Base-by-base conservation (phyloP, 2,797 vertebrate genomes). In the Spinibarbus caldwelli region DNA sequence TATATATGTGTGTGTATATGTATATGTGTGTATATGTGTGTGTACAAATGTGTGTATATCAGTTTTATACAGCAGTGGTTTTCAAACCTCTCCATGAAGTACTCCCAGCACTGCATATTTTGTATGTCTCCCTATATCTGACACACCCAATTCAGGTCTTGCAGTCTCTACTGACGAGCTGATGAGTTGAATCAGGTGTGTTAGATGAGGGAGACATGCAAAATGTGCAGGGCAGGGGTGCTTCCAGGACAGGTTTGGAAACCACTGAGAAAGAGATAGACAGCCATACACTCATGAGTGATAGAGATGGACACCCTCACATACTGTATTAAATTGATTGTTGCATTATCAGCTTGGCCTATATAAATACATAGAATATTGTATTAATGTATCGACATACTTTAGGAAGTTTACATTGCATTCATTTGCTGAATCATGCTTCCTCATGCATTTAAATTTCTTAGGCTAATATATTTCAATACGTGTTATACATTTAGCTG, bases 11-110 rank as follows among this genome's bases (percentile, higher is more conserved):
- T 52, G 21, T 78, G 77, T 76, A 11, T 70, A 75, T 81, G 71
- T 86, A 67, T 90, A 81, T 91, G 82, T 70, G 78, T 67, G 84
- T 83, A n/a, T 54, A 86, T 71, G 82, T 76, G 83, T 54, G 14
- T 87, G 90, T 90, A 90, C 89, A 90, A 88, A 89, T 87, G 6
- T 66, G 6, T 66, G 10, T 15, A 19, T 11, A 64, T 64, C 5
- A 14, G 3, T 70, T 2, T 38, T 41, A n/a, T 38, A 12, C 12
- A n/a, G 4, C 41, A 41, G 41, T 41, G 41, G 41, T 43, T 43
- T 43, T 43, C 41, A 43, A 43, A 43, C 41, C 41, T 43, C 41
- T 43, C 10, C 41, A 11, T 43, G 41, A 43, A 43, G 2, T 43
- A 43, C 41, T 10, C 41, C 41, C 41, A 43, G 41, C 41, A 43